phyloP scores from a whole-genome alignment of 2,888 invertebrate genomes.

The Lottia scabra region DNA sequence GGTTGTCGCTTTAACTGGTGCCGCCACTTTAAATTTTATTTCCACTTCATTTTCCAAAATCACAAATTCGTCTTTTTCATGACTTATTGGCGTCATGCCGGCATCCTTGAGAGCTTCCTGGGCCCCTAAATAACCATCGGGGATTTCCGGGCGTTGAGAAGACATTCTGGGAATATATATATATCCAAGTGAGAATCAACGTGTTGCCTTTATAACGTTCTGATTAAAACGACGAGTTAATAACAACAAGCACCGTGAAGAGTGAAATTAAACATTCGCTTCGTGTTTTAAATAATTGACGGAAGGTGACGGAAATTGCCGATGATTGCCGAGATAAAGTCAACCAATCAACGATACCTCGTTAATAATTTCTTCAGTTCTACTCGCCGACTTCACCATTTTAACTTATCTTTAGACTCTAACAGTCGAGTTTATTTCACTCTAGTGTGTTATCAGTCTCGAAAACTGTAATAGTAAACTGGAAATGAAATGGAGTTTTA shows the following conservation, averaged over 20 bases:
- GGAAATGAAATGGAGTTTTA: too few relatives aligned
- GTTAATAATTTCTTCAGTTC: too few relatives aligned
- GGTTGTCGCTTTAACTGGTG: conserved; percentile 31
- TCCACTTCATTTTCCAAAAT: neutral
- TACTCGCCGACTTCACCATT: too few relatives aligned
- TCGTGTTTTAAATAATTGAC: neutral
- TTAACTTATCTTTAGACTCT: too few relatives aligned
- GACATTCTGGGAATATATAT: neutral
- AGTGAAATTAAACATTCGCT: neutral
- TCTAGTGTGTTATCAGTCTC: too few relatives aligned
- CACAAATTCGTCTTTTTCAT: neutral
- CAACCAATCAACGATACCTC: neutral
- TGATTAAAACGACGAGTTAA: neutral
- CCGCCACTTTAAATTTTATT: neutral
- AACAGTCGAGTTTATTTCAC: too few relatives aligned
- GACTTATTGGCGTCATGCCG: neutral
- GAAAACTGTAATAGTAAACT: too few relatives aligned
- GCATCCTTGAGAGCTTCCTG: neutral
- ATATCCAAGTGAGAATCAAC: too few relatives aligned
- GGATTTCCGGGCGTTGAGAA: neutral
- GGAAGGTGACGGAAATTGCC: neutral
- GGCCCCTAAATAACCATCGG: neutral
- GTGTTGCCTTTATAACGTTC: too few relatives aligned
- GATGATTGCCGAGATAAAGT: neutral
- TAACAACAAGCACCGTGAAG: neutral